Evolutionary conservation across 2,113 vertebrate genomes (phyloP).

Genomic region (Caranx ignobilis): DNA sequence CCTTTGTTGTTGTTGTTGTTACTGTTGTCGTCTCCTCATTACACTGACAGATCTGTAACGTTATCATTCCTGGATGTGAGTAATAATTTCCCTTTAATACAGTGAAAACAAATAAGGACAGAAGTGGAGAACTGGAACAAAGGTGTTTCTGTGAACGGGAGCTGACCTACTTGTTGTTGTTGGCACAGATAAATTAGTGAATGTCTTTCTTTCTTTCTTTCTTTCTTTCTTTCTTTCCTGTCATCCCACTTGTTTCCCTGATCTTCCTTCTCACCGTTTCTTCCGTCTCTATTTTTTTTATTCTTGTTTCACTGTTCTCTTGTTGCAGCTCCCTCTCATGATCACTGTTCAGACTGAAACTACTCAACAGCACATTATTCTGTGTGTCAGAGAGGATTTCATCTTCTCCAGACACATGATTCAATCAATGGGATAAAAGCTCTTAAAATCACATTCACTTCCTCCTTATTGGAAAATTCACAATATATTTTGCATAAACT

Average conservation of each 20-base stretch:
- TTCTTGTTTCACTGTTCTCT: neutral
- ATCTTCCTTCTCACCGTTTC: conserved; percentile 1
- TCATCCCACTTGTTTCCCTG: conserved; percentile 10
- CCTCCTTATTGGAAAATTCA: too few species aligned
- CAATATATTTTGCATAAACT: too few species aligned
- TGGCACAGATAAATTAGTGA: conserved; percentile 41
- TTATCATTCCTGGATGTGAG: conserved; percentile 2
- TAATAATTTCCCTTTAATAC: neutral
- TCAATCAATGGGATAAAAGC: neutral
- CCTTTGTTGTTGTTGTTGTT: neutral
- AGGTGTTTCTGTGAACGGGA: conserved; percentile 32
- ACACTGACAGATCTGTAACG: neutral
- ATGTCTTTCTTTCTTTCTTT: conserved; percentile 29
- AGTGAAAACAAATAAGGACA: neutral
- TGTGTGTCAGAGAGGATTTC: neutral
- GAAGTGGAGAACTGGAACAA: neutral
- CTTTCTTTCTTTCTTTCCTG: conserved; percentile 15
- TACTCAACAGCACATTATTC: conserved; percentile 6
- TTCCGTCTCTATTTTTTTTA: neutral
- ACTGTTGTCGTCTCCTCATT: conserved; percentile 1
- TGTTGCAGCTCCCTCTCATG: neutral
- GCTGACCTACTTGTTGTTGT: conserved; percentile 46
- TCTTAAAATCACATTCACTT: neutral
- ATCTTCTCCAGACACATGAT: neutral
- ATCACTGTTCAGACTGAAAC: neutral